phyloP scores from a whole-genome alignment of 2,797 vertebrate genomes.

The Acanthiza pusilla region DNA sequence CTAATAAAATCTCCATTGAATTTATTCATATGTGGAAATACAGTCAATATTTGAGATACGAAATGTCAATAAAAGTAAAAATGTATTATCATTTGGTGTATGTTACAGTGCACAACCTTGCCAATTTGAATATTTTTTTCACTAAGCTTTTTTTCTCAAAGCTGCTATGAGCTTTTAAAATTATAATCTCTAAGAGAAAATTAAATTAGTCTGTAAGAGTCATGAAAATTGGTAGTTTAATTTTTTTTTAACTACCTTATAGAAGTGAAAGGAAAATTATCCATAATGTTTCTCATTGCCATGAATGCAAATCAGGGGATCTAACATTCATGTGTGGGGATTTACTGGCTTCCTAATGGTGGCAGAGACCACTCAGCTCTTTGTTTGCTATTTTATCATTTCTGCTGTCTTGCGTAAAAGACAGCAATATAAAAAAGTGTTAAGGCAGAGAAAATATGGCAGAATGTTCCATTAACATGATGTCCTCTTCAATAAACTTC shows the following conservation, averaged over 20 bases:
- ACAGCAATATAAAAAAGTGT: background rate
- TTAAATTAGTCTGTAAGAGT: background rate
- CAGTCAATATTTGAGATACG: conserved; percentile 6
- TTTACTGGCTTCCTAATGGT: background rate
- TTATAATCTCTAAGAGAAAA: background rate
- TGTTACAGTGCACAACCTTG: background rate
- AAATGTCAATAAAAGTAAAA: conserved; percentile 9
- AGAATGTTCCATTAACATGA: background rate
- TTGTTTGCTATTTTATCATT: background rate
- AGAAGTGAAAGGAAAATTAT: background rate
- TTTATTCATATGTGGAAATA: conserved; percentile 5
- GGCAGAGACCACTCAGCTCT: background rate
- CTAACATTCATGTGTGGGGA: background rate
- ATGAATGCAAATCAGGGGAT: background rate
- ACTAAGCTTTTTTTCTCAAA: background rate
- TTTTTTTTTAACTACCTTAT: background rate
- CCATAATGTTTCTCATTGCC: background rate
- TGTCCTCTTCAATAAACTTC: background rate
- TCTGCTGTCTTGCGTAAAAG: background rate
- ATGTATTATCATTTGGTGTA: background rate
- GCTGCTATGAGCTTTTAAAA: background rate
- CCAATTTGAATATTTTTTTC: background rate
- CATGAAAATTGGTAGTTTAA: background rate
- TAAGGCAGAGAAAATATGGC: background rate
- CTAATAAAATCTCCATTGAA: conserved; percentile 11